These are phyloP conservation scores for Enoplosus armatus DNA, from an alignment of 2,797 vertebrate species.

Conservation along the genomic window DNA sequence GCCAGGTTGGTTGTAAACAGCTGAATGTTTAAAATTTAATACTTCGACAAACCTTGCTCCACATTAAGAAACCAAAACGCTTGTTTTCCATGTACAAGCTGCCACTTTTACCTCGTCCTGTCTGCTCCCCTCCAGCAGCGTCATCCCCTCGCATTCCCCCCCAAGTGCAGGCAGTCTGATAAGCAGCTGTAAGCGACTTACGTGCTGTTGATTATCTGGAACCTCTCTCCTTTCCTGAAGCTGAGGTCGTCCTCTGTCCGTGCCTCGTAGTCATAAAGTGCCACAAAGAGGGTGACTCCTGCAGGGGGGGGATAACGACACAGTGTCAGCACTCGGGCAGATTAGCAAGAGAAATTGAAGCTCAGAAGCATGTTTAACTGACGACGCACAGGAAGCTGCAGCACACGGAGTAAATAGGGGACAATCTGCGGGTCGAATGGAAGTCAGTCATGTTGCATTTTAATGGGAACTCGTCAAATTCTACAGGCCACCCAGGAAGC, in stretches of 20 bases:
- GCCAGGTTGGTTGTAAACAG: neutral
- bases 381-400: neutral
- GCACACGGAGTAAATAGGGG: neutral
- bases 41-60: constrained; percentile 3
- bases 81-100: neutral
- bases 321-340: constrained; percentile 36
- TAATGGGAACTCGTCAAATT: neutral
- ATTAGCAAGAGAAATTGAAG: constrained; percentile 49
- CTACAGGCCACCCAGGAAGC: neutral
- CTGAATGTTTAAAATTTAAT: constrained; percentile 22
- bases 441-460: neutral
- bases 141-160: neutral
- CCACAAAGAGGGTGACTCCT: constrained; percentile 98
- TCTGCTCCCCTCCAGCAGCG: constrained; percentile 17
- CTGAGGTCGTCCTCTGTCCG: constrained; percentile 97
- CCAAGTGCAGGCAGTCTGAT: constrained; percentile 19
- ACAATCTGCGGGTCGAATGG: neutral
- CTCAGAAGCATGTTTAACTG: neutral
- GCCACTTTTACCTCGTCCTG: constrained; percentile 14
- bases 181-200: constrained; percentile 83
- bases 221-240: constrained; percentile 98
- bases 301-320: constrained; percentile 46
- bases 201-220: constrained; percentile 99
- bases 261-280: constrained; percentile 98
- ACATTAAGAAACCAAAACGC: constrained; percentile 25